Percentiles rank a stretch among this genome's conserved stretches.
These are phyloP conservation scores for Hirtodrosophila histrioides DNA, from an alignment of 2,888 invertebrate genomes.

Conservation along the genomic window DNA sequence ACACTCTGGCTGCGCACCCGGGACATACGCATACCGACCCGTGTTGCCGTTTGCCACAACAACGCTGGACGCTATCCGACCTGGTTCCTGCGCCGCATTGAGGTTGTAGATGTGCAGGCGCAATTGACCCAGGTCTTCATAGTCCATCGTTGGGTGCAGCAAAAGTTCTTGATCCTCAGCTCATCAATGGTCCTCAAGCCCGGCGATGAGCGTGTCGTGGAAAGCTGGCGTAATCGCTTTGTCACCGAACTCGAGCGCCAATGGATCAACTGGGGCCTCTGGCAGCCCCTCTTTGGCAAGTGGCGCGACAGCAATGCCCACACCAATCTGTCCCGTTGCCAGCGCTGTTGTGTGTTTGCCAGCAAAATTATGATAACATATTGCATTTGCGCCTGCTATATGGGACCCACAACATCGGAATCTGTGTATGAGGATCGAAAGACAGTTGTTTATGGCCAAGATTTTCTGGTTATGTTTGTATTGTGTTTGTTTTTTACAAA, in stretches of 20 bases:
- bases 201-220: slow-evolving; percentile 16
- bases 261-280: slow-evolving; percentile 59
- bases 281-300: slow-evolving; percentile 58
- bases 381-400: slow-evolving; percentile 10
- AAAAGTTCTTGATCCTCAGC: slow-evolving; percentile 29
- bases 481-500: slow-evolving; percentile 19
- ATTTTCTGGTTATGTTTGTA: background rate
- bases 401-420: slow-evolving; percentile 18
- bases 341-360: slow-evolving; percentile 51
- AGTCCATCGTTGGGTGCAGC: slow-evolving; percentile 50
- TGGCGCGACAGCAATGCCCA: slow-evolving; percentile 43
- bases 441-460: background rate
- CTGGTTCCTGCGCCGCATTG: slow-evolving; percentile 51
- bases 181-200: slow-evolving; percentile 27
- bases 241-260: slow-evolving; percentile 9
- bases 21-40: slow-evolving; percentile 59
- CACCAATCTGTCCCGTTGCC: slow-evolving; percentile 48
- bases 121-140: slow-evolving; percentile 47
- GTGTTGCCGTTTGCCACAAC: slow-evolving; percentile 48
- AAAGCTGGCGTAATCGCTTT: slow-evolving; percentile 19
- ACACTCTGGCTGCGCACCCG: slow-evolving; percentile 50
- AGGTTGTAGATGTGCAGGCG: slow-evolving; percentile 53
- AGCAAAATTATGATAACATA: slow-evolving; percentile 38
- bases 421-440: slow-evolving; percentile 1
- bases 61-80: slow-evolving; percentile 61